These are phyloP conservation scores for Trachelipus rathkii DNA, from an alignment of 1,140 invertebrate genomes.

Conservation along the genomic window DNA sequence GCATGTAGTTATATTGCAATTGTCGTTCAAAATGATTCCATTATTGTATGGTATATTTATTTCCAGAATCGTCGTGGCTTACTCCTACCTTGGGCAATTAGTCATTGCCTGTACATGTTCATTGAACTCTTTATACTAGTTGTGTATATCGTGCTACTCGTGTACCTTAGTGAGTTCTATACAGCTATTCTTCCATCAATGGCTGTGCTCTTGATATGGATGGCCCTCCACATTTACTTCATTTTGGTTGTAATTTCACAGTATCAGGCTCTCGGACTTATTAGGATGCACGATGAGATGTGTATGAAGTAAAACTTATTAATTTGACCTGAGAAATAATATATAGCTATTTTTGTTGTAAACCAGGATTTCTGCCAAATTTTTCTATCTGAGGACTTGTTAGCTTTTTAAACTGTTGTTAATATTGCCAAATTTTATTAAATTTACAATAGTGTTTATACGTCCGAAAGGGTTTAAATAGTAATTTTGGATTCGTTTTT, in stretches of 20 bases:
- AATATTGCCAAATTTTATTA: too few species aligned
- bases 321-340: too few species aligned
- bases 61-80: slow-evolving; percentile 39
- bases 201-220: not conserved
- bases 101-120: slow-evolving; percentile 21
- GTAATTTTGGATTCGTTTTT: too few species aligned
- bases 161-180: not conserved
- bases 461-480: too few species aligned
- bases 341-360: too few species aligned
- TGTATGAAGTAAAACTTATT: slow-evolving; percentile 36
- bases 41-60: too few species aligned
- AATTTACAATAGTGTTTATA: too few species aligned
- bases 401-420: too few species aligned
- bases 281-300: slow-evolving; percentile 43
- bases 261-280: slow-evolving; percentile 42
- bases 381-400: too few species aligned
- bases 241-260: slow-evolving; percentile 40
- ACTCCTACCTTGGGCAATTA: slow-evolving; percentile 31
- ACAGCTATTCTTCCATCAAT: not conserved
- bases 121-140: slow-evolving; percentile 23
- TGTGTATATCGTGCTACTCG: slow-evolving; percentile 22
- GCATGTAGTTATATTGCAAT: too few species aligned
- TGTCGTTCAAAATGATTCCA: too few species aligned
- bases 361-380: too few species aligned
- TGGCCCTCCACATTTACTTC: slow-evolving; percentile 30